phyloP scores from a whole-genome alignment of 2,113 vertebrate species.

The Marmota monax region DNA sequence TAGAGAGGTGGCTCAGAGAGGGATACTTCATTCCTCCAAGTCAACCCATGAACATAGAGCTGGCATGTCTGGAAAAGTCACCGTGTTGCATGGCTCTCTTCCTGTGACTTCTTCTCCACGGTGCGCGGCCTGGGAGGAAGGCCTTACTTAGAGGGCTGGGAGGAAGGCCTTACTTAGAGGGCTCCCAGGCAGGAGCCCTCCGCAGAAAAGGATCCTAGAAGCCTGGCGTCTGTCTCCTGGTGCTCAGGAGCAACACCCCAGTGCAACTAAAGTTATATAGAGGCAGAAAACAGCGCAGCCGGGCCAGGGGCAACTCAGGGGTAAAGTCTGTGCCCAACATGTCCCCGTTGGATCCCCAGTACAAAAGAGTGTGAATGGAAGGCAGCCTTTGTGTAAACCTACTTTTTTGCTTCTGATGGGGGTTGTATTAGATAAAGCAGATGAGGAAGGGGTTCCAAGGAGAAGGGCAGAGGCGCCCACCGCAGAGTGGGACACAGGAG shows the following conservation, averaged over 20 bases:
- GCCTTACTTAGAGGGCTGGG: neutral
- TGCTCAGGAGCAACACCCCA: neutral
- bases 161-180: neutral
- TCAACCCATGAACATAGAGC: accelerated
- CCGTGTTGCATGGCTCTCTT: neutral
- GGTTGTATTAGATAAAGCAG: neutral
- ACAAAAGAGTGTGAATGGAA: accelerated
- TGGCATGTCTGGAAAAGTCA: neutral
- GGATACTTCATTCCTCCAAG: neutral
- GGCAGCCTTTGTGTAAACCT: neutral
- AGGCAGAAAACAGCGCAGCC: neutral
- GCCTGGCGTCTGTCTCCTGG: neutral
- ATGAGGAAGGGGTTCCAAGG: neutral
- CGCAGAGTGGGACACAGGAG: neutral
- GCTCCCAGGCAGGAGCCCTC: neutral
- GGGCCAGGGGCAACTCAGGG: neutral
- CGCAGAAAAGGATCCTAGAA: neutral
- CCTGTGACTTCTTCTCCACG: neutral
- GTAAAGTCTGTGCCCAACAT: neutral
- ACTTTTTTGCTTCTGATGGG: neutral
- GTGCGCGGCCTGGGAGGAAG: neutral
- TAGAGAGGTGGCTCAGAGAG: neutral
- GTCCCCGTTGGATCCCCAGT: neutral
- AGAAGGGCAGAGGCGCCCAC: accelerated
- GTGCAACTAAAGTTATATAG: neutral